These are phyloP conservation scores for Cerceris rybyensis DNA, from an alignment of 2,888 invertebrate genomes.

Conservation along the genomic window DNA sequence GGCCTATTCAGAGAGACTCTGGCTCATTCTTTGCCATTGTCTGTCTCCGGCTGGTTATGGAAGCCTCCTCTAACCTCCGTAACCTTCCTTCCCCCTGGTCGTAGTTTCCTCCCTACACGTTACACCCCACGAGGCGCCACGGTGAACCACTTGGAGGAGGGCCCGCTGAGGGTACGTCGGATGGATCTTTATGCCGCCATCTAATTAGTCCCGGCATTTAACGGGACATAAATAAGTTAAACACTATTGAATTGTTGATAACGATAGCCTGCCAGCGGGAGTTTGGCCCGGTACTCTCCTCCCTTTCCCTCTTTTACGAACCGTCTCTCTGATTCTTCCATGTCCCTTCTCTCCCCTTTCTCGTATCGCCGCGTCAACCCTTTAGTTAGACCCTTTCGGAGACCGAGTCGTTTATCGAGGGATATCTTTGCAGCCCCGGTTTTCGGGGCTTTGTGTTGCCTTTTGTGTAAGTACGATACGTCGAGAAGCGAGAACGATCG, in stretches of 20 bases:
- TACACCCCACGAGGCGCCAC: conserved; percentile 62
- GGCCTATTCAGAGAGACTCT: conserved; percentile 78
- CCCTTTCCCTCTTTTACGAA: conserved; percentile 26
- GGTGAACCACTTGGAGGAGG: conserved; percentile 60
- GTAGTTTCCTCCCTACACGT: conserved; percentile 35
- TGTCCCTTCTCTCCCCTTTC: conserved; percentile 8
- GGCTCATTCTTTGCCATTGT: conserved; percentile 79
- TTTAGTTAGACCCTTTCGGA: conserved; percentile 23
- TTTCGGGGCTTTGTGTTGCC: conserved; percentile 35
- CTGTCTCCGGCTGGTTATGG: conserved; percentile 76
- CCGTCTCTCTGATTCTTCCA: neutral
- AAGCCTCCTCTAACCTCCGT: conserved; percentile 69
- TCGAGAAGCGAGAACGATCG: conserved; percentile 22
- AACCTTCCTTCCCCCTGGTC: conserved; percentile 56
- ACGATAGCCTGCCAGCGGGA: conserved; percentile 58
- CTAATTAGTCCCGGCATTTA: conserved; percentile 79
- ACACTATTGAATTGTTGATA: conserved; percentile 75
- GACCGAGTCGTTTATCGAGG: conserved; percentile 42
- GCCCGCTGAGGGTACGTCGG: conserved; percentile 61
- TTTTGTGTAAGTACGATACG: conserved; percentile 34
- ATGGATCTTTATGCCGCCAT: conserved; percentile 73
- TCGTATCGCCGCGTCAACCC: conserved; percentile 44
- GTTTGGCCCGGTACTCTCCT: conserved; percentile 40
- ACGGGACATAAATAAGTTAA: conserved; percentile 77
- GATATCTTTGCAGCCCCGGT: conserved; percentile 45